Base-by-base conservation (phyloP, 2,113 vertebrate genomes). In the Ancistrus triradiatus region DNA sequence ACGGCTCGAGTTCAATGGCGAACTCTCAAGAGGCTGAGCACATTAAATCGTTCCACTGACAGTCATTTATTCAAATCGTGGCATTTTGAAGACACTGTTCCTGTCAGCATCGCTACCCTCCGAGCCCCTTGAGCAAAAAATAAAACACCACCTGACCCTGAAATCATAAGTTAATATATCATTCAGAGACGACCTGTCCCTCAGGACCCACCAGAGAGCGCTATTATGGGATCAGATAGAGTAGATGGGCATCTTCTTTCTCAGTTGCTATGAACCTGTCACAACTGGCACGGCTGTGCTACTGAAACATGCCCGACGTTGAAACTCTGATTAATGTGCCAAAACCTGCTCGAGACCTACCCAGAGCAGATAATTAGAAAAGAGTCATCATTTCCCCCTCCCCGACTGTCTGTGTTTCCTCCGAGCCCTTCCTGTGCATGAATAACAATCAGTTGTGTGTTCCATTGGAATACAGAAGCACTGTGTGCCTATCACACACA, bases 11-110 rank as follows among this genome's bases (percentile, higher is more conserved):
- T 69, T 62, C 35, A 62, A 55, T 59, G 10, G 7, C 11, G 55
- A 53, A 55, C 58, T 42, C 46, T 73, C 37, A 46, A 68, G 35
- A 72, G 57, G 19, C 13, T 11, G 22, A 61, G 14, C 15, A 6
- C 27, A 46, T 69, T 64, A 63, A 63, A 74, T 74, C 63, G 68
- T 60, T 70, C 25, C 44, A 42, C 43, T 69, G 75, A 74, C 75
- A 70, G 74, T 72, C 69, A 77, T 53, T 72, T 74, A 77, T 77
- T 77, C 69, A 77, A 77, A 77, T 69, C 19, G 7, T 46, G 59
- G 60, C 72, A 74, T 74, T 75, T n/a, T 73, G 58, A 48, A 60
- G 52, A 42, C 13, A 31, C n/a, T 59, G 37, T 25, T 25, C 13
- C 47, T 14, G 31, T 60, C 18, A 19, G 50, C 66, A 49, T 56